phyloP scores from a whole-genome alignment of 2,113 vertebrate genomes.

The Nematolebias whitei region DNA sequence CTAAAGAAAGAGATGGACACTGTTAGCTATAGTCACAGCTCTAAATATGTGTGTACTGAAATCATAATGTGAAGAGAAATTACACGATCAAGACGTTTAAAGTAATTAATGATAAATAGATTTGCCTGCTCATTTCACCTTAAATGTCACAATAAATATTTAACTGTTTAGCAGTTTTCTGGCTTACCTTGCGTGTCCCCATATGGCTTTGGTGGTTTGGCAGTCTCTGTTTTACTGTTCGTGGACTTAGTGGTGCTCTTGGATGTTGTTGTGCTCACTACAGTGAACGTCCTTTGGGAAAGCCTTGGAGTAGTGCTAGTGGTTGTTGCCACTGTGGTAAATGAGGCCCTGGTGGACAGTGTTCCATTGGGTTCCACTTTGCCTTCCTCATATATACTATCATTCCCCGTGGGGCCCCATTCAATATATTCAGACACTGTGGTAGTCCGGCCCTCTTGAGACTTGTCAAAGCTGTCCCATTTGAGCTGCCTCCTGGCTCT shows the following conservation, averaged over 20 bases:
- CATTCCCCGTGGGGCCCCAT: slow-evolving; percentile 83
- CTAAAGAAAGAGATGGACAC: slow-evolving; percentile 8
- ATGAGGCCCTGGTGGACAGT: slow-evolving; percentile 67
- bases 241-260: slow-evolving; percentile 78
- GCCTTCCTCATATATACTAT: slow-evolving; percentile 69
- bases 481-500: slow-evolving; percentile 79
- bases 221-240: slow-evolving; percentile 68
- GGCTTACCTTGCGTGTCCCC: slow-evolving; percentile 80
- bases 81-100: neutral
- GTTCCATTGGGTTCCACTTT: slow-evolving; percentile 67
- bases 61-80: neutral
- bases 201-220: slow-evolving; percentile 79
- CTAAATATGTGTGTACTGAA: neutral
- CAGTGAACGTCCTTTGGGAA: slow-evolving; percentile 75
- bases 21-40: neutral
- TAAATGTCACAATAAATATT: neutral
- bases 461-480: slow-evolving; percentile 74
- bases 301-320: slow-evolving; percentile 72
- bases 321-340: slow-evolving; percentile 72
- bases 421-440: slow-evolving; percentile 84
- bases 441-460: slow-evolving; percentile 80
- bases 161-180: neutral
- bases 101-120: too few species aligned
- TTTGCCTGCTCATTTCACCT: neutral
- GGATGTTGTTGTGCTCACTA: slow-evolving; percentile 74